A percentile compares a stretch with the other conserved stretches of the same genome.
Conservation (phyloP, 2,113 vertebrate species). For the Capra hircus region DNA sequence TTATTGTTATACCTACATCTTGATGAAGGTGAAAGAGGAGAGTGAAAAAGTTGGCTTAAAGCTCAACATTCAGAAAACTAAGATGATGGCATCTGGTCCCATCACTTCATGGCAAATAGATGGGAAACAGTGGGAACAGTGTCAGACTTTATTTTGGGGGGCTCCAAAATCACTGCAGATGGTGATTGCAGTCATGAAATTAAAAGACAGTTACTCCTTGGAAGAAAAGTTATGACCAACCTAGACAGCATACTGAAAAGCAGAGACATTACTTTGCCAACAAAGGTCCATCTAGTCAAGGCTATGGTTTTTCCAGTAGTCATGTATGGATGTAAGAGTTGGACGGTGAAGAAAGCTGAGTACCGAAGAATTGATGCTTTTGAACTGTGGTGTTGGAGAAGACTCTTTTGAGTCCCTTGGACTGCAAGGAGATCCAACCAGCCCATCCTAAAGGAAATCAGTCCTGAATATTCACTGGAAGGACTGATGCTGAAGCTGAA, state of each 20-base stretch:
- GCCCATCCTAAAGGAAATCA: neutral
- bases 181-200: neutral
- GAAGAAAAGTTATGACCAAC: neutral
- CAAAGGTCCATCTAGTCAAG: neutral
- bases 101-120: neutral
- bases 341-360: neutral
- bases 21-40: neutral
- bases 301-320: neutral
- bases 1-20: neutral
- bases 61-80: neutral
- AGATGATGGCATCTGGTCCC: neutral
- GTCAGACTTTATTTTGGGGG: neutral
- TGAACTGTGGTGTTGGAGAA: neutral
- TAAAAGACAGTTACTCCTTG: neutral
- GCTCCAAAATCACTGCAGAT: neutral
- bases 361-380: rapidly evolving
- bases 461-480: neutral
- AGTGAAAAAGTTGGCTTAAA: neutral
- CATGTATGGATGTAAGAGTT: neutral
- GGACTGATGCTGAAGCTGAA: neutral
- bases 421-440: neutral
- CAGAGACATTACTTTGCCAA: neutral
- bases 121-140: neutral
- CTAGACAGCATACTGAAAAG: neutral
- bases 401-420: neutral